phyloP scores from a whole-genome alignment of 2,888 invertebrate genomes.

The Griposia aprilina region DNA sequence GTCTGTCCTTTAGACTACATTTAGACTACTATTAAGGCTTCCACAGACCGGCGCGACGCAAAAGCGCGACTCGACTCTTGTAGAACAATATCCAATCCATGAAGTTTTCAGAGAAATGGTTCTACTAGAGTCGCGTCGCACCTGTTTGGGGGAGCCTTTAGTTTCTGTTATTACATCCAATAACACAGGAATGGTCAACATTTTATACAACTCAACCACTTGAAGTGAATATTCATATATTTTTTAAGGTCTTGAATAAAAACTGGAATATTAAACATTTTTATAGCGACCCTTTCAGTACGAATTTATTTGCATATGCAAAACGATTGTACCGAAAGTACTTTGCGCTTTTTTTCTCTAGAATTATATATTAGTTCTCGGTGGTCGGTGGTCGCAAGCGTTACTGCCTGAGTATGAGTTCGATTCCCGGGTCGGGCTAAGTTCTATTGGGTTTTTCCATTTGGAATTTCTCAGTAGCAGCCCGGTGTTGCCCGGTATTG shows the following conservation, averaged over 20 bases:
- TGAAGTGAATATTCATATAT: slow-evolving; percentile 38
- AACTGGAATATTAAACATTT: slow-evolving; percentile 43
- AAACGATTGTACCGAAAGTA: slow-evolving; percentile 1
- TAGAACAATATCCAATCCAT: no score
- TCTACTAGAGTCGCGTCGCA: no score
- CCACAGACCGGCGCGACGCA: no score
- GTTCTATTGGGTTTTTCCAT: no score
- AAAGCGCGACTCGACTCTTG: no score
- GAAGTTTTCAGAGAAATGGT: no score
- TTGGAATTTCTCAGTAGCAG: no score
- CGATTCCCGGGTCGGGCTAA: no score
- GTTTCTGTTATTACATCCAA: background rate
- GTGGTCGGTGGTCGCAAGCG: no score
- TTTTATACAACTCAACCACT: slow-evolving; percentile 7
- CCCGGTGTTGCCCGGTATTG: no score
- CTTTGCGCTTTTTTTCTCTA: background rate
- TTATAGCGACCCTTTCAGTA: slow-evolving; percentile 34
- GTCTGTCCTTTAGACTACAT: background rate
- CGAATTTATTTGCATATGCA: slow-evolving; percentile 38
- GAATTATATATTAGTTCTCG: background rate
- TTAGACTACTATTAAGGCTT: background rate
- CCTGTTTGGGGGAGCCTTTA: no score
- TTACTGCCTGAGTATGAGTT: no score
- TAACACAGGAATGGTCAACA: background rate
- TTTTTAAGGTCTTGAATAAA: slow-evolving; percentile 38